Evolutionary conservation across 2,113 vertebrate genomes (phyloP), one percentile per base, ranked within the genome.

Genomic region (Trematomus loennbergii): DNA sequence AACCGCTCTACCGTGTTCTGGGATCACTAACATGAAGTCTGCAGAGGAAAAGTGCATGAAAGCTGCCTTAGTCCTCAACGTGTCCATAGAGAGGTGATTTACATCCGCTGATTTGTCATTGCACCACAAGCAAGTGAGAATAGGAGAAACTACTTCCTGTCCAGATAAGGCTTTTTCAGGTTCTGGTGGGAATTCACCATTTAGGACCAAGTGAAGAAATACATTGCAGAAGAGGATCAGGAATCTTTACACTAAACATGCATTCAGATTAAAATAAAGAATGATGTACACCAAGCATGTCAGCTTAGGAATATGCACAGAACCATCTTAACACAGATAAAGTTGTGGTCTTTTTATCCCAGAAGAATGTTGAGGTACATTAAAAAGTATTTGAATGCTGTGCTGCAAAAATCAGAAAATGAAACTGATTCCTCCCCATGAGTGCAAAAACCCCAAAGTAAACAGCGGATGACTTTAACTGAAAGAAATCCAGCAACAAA

Each of bases 51-150:
- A 75, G 78, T 88, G 80, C 68, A 60, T 66, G 20, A 15, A 49
- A 82, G 80, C 75, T 82, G 81, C 59, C 81, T 72, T 46, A 62
- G 75, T 88, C 81, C 45, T 53, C 53, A 33, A 72, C 70, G 70
- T 66, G 75, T 78, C 54, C 65, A 70, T 33, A 62, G 52, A 29
- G 65, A 78, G 69, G n/a, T 58, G 17, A 52, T 33, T 59, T 75
- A 86, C 58, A 81, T 68, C 79, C 45, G 61, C 58, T 12, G 70
- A 88, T 86, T 86, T 87, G 81, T 87, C 78, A 12, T 33, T 80
- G 83, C 82, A 72, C 57, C 75, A 49, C 9, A 72, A 73, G 64
- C 48, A 29, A 60, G 59, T 67, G 43, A 57, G 58, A 58, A 22
- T 0, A 50, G 10, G 12, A 49, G 52, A 43, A 74, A n/a, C 5